Conservation (phyloP, 2,797 vertebrate species). For the Tauraco hartlaubi region DNA sequence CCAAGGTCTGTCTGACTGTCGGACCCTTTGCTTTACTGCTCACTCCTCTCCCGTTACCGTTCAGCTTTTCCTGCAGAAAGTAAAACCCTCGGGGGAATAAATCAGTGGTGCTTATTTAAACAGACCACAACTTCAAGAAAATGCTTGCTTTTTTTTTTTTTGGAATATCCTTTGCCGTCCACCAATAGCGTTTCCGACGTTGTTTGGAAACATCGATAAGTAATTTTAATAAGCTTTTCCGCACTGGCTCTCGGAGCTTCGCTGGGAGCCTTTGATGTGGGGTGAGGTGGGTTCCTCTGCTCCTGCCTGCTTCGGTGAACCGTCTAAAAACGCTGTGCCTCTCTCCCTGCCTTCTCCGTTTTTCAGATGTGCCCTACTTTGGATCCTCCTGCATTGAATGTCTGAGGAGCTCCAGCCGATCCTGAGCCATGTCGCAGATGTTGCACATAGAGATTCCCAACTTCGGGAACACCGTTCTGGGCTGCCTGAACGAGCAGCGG, state of each 20-base stretch:
- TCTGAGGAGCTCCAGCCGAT: conserved; percentile 53
- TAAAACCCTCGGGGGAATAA: conserved; percentile 4
- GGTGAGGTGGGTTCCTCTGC: conserved; percentile 12
- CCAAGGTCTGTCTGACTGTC: conserved; percentile 20
- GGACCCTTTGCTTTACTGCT: neutral
- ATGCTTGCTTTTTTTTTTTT: neutral
- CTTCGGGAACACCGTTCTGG: conserved; percentile 97
- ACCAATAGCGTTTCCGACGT: accelerated
- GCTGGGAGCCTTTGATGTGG: neutral
- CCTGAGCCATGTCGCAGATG: conserved; percentile 94
- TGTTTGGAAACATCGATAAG: neutral
- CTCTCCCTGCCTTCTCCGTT: conserved; percentile 40
- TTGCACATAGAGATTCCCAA: conserved; percentile 99
- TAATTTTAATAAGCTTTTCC: neutral
- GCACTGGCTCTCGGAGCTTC: neutral
- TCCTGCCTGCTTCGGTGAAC: neutral
- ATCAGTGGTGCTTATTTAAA: conserved; percentile 48
- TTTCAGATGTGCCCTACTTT: conserved; percentile 80
- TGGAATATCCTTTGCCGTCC: neutral
- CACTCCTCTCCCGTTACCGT: conserved; percentile 19
- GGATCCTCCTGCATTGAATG: conserved; percentile 69
- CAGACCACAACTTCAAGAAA: conserved; percentile 26
- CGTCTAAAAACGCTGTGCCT: conserved; percentile 21
- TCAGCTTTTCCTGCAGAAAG: conserved; percentile 54
- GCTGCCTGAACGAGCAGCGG: conserved; percentile 97